Evolutionary conservation across 2,888 invertebrate species (phyloP).

Genomic region (Drosophila pseudotalamancana): DNA sequence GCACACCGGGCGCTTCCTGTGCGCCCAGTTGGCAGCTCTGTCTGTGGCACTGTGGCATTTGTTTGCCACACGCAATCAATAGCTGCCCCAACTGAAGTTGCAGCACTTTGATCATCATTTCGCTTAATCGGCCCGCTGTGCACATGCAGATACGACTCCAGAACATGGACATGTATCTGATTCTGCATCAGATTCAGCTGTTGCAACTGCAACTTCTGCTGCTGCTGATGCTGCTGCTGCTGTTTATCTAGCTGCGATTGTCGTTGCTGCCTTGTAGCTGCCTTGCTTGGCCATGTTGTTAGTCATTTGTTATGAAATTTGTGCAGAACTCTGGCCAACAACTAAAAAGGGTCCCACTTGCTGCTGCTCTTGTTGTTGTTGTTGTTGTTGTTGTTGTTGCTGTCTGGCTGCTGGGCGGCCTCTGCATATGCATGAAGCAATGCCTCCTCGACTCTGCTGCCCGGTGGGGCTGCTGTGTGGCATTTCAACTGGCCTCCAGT

Average conservation of each 20-base stretch:
- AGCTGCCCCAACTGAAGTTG: slow-evolving; percentile 45
- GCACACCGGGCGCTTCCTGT: slow-evolving; percentile 64
- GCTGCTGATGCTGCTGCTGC: slow-evolving; percentile 24
- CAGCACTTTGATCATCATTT: slow-evolving; percentile 78
- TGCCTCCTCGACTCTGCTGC: not conserved
- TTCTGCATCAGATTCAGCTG: slow-evolving; percentile 33
- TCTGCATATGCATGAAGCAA: not conserved
- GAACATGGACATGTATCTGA: slow-evolving; percentile 51
- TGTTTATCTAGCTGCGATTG: slow-evolving; percentile 70
- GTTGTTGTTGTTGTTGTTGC: too few species aligned
- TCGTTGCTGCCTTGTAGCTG: slow-evolving; percentile 48
- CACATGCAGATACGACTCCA: slow-evolving; percentile 52
- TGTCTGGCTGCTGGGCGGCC: not conserved
- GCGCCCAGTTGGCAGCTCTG: slow-evolving; percentile 50
- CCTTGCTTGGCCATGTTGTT: slow-evolving; percentile 66
- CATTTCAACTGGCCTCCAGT: slow-evolving; percentile 59
- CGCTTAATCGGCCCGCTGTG: slow-evolving; percentile 75
- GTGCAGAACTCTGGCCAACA: slow-evolving; percentile 34
- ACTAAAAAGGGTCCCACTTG: slow-evolving; percentile 59
- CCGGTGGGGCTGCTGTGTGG: slow-evolving; percentile 65
- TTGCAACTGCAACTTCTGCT: slow-evolving; percentile 22
- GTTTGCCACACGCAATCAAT: slow-evolving; percentile 75
- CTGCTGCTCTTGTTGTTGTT: too few species aligned
- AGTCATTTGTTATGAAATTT: slow-evolving; percentile 77
- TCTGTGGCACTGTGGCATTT: slow-evolving; percentile 22